Base-by-base conservation (phyloP, 1,140 invertebrate species). In the Venustaconcha ellipsiformis region DNA sequence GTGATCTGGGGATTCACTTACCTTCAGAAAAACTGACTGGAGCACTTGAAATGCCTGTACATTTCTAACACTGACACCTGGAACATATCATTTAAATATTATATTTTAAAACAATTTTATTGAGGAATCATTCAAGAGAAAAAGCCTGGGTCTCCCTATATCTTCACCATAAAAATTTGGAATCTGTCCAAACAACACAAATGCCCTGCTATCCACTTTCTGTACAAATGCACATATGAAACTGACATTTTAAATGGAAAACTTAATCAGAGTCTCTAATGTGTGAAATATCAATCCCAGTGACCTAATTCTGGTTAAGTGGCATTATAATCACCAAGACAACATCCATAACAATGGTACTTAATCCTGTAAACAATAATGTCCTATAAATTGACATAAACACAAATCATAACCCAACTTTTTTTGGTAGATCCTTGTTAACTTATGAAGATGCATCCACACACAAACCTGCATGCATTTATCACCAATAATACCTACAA, bases 11-110 rank as follows among this genome's bases (percentile, higher is more conserved):
- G 37, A 60, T n/a, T 26, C 17, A 82, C 93, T 94, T 0, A 96
- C 96, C 88, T 96, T 97, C 15, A 97, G 91, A 86, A 99, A 99
- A 67, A 98, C 95, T 65, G 94, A 96, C 91, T 98, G 96, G 63
- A 99, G 91, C 63, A 99, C 96, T 92, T 97, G 94, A 90, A 99
- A 99, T 72, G 97, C 97, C 88, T 97, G 95, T 64, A 98, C 94
- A 90, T 99, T 99, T 82, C 96, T 92, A 14, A 90, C 89, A 84
- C 88, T 90, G 30, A 88, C 83, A 82, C 88, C 88, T 89, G 77
- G n/a, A 84, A 78, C 55, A 78, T 30, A 73, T 75, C 17, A 59
- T 70, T 58, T 26, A 57, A 30, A 26, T 4, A 17, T 14, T 59
- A n/a, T 30, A 0, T 30, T 14, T 26, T 64, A 26, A 14, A 26